Conservation (phyloP, 1,140 invertebrate species). For the Ganaspis sp. region DNA sequence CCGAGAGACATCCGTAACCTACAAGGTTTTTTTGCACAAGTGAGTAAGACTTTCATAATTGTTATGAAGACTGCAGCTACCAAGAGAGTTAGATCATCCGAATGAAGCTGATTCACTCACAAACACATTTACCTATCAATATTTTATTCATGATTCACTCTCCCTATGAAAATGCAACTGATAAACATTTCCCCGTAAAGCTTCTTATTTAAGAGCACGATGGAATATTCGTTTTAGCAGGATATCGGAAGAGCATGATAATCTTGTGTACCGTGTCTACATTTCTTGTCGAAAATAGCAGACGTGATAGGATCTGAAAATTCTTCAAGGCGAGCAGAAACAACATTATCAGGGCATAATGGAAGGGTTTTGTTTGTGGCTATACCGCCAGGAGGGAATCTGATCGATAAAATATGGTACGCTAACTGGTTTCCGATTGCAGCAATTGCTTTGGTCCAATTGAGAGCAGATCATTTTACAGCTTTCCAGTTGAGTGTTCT, state of each 20-base stretch:
- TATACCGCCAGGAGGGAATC: neutral
- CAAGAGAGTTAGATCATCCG: neutral
- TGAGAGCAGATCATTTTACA: slow-evolving; percentile 27
- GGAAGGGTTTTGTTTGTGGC: slow-evolving; percentile 16
- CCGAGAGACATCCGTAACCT: no score
- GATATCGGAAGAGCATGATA: neutral
- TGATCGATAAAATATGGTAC: slow-evolving; percentile 15
- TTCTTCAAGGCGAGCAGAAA: neutral
- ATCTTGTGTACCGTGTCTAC: neutral
- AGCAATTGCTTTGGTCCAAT: slow-evolving; percentile 26
- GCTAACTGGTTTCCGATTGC: slow-evolving; percentile 30
- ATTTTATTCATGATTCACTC: neutral
- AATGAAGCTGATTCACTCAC: neutral
- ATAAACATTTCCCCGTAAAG: neutral
- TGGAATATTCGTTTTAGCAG: neutral
- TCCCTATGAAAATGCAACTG: neutral
- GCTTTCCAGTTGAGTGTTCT: slow-evolving; percentile 31
- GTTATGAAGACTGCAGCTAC: no score
- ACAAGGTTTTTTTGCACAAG: no score
- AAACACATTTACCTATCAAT: neutral
- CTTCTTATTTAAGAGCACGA: slow-evolving; percentile 1
- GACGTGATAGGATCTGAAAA: neutral
- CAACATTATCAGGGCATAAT: neutral
- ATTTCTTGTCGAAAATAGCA: neutral
- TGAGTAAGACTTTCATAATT: no score